A percentile compares a stretch with the other conserved stretches of the same genome.
These are phyloP conservation scores for Cyanoderma ruficeps DNA, from an alignment of 2,113 vertebrate species.

Conservation along the genomic window DNA sequence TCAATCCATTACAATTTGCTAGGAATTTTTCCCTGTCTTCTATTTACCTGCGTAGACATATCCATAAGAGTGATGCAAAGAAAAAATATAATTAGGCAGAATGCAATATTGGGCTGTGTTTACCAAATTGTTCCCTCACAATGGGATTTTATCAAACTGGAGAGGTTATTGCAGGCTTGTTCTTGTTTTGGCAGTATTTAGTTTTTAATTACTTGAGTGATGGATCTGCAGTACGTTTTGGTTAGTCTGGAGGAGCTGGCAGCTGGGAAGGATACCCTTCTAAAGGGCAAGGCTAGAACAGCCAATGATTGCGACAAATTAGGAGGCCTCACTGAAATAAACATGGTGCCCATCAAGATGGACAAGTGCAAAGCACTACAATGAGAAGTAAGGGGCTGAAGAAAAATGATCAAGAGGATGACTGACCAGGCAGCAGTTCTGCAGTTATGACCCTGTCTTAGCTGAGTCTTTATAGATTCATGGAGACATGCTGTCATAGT, in stretches of 20 bases:
- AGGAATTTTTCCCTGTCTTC: background rate
- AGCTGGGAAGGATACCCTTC: background rate
- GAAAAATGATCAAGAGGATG: background rate
- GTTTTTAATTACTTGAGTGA: background rate
- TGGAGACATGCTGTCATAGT: fast-evolving
- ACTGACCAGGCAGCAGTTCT: background rate
- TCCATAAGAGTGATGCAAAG: background rate
- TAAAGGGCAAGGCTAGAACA: background rate
- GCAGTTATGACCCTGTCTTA: background rate
- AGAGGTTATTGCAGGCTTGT: background rate
- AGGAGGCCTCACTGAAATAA: background rate
- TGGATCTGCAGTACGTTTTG: background rate
- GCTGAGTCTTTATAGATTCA: background rate
- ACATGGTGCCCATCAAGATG: background rate
- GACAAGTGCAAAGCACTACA: background rate
- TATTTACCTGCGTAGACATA: background rate
- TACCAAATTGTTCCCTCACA: background rate
- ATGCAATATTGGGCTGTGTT: background rate
- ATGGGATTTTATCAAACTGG: background rate
- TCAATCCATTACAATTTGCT: background rate
- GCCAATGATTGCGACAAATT: background rate
- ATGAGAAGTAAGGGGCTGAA: background rate
- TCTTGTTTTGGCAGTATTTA: background rate
- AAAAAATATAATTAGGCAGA: background rate
- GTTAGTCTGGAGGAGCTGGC: background rate